These are phyloP conservation scores for Noctuana brunneofusca DNA, from an alignment of 2,888 invertebrate genomes.

Conservation along the genomic window DNA sequence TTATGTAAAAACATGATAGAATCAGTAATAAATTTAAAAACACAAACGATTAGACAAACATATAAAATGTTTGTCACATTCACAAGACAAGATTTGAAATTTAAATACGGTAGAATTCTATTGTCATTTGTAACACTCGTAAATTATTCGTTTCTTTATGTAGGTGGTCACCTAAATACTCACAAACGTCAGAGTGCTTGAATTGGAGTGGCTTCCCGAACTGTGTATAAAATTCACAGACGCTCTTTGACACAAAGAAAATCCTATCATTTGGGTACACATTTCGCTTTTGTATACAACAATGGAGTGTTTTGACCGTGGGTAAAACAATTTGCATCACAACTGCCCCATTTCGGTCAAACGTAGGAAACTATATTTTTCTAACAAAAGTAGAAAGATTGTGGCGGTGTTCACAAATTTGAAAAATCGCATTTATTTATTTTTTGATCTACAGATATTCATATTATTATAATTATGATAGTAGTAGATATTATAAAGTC, in stretches of 20 bases:
- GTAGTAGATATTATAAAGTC: too few relatives aligned
- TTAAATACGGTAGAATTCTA: not conserved
- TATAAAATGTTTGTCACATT: not conserved
- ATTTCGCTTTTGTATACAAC: conserved; percentile 32
- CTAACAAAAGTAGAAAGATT: not conserved
- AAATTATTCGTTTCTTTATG: conserved; percentile 24
- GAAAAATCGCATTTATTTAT: too few relatives aligned
- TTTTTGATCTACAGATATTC: too few relatives aligned
- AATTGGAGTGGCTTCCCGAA: conserved; percentile 31
- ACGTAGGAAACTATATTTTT: conserved; percentile 55
- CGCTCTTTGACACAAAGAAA: conserved; percentile 34
- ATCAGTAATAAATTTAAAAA: too few relatives aligned
- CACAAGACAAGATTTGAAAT: not conserved
- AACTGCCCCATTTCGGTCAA: conserved; percentile 46
- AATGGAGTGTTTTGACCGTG: conserved; percentile 29
- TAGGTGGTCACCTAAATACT: conserved; percentile 24
- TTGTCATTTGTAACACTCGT: conserved; percentile 16
- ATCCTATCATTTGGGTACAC: conserved; percentile 34
- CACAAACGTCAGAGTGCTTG: conserved; percentile 20
- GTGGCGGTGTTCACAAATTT: not conserved
- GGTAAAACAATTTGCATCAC: conserved; percentile 50
- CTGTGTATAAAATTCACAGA: conserved; percentile 35
- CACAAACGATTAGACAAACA: not conserved
- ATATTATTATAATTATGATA: too few relatives aligned
- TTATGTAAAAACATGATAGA: too few relatives aligned